Evolutionary conservation across 1,140 invertebrate genomes (phyloP).

Genomic region (Calycopis cecrops): DNA sequence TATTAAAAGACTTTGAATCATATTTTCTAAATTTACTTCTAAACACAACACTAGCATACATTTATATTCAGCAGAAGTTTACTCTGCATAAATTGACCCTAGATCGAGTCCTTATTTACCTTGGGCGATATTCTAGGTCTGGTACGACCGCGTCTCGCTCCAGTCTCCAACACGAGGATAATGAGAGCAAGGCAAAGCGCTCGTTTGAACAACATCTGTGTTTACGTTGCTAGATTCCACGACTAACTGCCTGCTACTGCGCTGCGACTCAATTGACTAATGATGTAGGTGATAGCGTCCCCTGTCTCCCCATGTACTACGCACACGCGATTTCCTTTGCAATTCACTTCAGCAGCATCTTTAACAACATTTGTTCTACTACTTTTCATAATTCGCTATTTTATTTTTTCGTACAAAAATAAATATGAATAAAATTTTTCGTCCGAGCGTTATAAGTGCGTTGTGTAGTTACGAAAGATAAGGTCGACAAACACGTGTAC

Average conservation of each 20-base stretch:
- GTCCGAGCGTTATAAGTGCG: too few relatives aligned
- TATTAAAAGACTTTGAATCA: too few relatives aligned
- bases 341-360: conserved; percentile 33
- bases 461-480: too few relatives aligned
- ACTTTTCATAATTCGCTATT: too few relatives aligned
- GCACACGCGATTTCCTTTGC: conserved; percentile 46
- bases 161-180: conserved; percentile 40
- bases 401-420: too few relatives aligned
- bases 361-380: too few relatives aligned
- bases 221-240: not conserved
- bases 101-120: conserved; percentile 35
- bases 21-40: too few relatives aligned
- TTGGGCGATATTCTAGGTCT: conserved; percentile 83
- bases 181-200: conserved; percentile 18
- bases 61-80: too few relatives aligned
- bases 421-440: not conserved
- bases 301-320: conserved; percentile 20
- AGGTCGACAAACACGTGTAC: too few relatives aligned
- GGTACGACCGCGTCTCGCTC: conserved; percentile 77
- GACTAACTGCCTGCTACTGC: conserved; percentile 16
- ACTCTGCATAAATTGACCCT: too few relatives aligned
- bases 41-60: too few relatives aligned
- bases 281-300: conserved; percentile 53
- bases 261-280: conserved; percentile 53
- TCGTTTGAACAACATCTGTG: conserved; percentile 39